Evolutionary conservation across 1,140 invertebrate genomes (phyloP), one percentile per base, ranked within the genome.

Genomic region (Diplogasteroides magnus): DNA sequence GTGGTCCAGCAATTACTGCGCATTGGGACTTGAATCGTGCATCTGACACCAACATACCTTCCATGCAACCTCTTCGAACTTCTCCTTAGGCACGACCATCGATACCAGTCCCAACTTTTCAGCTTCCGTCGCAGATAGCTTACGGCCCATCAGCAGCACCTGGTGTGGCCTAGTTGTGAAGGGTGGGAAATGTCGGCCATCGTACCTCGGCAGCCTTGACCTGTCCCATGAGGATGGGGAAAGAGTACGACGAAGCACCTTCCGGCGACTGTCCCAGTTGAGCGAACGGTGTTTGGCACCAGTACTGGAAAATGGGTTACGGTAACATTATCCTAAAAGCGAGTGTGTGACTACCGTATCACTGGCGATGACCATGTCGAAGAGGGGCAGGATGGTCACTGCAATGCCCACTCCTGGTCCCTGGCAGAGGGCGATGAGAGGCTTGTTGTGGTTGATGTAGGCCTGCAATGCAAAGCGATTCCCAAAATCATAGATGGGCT

Each of bases 381-480:
- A 96, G 0, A 97, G 85, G 13, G 88, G 88, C 26, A 93, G 83
- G 0, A 89, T 88, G 11, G 93, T 96, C 0, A 89, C 89, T 61
- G 89, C 89, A 74, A 97, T 89, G 25, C 95, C 95, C 72, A 96
- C 88, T n/a, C 93, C 92, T 61, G 91, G 92, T 37, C 93, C 94
- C 88, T 97, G 94, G 0, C 97, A 89, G 57, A 94, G 84, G 48
- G 89, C 91, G 68, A 97, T 87, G 57, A 98, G 80, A 25, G 94
- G 86, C 84, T 97, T 97, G 0, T 91, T 90, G 82, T 91, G 94
- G 70, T 88, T 87, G 73, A 97, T 93, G 74, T 94, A 89, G 1
- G 90, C 85, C 73, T 72, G 28, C 31, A 70, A 64, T 31, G n/a
- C n/a, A n/a, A n/a, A n/a, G n/a, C n/a, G n/a, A n/a, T n/a, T n/a